phyloP scores from a whole-genome alignment of 2,888 invertebrate genomes.

The Cartodere bifasciata region DNA sequence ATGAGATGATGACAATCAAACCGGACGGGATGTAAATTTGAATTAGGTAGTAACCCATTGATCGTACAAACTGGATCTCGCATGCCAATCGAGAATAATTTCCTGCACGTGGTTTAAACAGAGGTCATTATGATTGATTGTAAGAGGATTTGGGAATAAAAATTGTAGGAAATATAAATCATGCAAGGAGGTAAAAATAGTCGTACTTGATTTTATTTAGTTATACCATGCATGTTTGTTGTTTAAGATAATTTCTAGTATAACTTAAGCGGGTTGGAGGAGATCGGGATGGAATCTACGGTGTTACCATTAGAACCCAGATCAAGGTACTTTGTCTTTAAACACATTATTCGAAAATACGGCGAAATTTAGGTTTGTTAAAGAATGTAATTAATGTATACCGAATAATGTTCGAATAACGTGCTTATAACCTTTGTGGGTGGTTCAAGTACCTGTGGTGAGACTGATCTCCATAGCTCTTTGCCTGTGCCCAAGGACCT shows the following conservation, averaged over 20 bases:
- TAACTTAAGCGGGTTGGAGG: constrained; percentile 7
- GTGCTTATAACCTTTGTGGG: no score
- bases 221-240: background rate
- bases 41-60: constrained; percentile 97
- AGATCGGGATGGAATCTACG: constrained; percentile 9
- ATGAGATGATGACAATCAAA: constrained; percentile 92
- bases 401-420: no score
- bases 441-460: constrained; percentile 94
- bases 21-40: constrained; percentile 97
- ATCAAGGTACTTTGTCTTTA: constrained; percentile 23
- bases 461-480: constrained; percentile 93
- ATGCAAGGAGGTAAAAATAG: background rate
- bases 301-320: constrained; percentile 20
- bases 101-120: constrained; percentile 45
- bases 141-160: no score
- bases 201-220: no score
- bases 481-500: constrained; percentile 93
- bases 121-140: background rate
- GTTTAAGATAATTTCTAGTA: background rate
- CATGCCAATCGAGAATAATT: constrained; percentile 93
- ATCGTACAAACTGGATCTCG: constrained; percentile 93
- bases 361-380: constrained; percentile 2
- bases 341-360: background rate
- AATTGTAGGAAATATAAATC: constrained; percentile 1
- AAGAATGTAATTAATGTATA: no score